phyloP scores from a whole-genome alignment of 2,888 invertebrate species.

The Zelleria hepariella region DNA sequence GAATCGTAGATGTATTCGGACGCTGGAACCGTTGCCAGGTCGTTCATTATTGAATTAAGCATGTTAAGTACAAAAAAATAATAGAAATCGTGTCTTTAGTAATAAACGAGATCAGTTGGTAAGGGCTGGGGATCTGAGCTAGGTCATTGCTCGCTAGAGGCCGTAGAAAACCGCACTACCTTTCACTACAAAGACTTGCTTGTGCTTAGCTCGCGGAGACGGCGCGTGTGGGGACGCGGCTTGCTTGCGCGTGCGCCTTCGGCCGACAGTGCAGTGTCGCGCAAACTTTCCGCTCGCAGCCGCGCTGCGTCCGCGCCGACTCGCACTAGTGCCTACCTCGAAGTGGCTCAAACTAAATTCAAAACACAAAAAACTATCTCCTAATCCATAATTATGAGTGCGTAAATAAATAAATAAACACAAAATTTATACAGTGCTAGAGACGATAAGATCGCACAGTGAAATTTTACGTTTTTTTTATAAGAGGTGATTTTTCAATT shows the following conservation, averaged over 20 bases:
- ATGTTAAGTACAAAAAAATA: not conserved
- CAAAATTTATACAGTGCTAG: not conserved
- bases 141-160: slow-evolving; percentile 9
- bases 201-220: not conserved
- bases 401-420: not conserved
- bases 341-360: slow-evolving; percentile 15
- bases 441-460: slow-evolving; percentile 15
- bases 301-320: slow-evolving; percentile 19
- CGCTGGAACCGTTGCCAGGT: not conserved
- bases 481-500: slow-evolving; percentile 43
- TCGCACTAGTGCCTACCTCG: slow-evolving; percentile 18
- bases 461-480: slow-evolving; percentile 21
- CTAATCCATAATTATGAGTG: not conserved
- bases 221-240: slow-evolving; percentile 1
- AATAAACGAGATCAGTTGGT: not conserved
- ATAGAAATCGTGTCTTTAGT: not conserved
- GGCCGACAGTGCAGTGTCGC: slow-evolving; percentile 28
- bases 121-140: not conserved
- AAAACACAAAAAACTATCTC: not conserved
- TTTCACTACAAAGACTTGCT: slow-evolving; percentile 17
- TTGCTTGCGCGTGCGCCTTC: slow-evolving; percentile 16
- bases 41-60: not conserved
- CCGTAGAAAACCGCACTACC: slow-evolving; percentile 18
- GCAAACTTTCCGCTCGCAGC: slow-evolving; percentile 32
- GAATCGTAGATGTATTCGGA: not conserved